Evolutionary conservation across 92 coral and sea anemone species (phyloP).

Genomic region (Palythoa heliodiscus): DNA sequence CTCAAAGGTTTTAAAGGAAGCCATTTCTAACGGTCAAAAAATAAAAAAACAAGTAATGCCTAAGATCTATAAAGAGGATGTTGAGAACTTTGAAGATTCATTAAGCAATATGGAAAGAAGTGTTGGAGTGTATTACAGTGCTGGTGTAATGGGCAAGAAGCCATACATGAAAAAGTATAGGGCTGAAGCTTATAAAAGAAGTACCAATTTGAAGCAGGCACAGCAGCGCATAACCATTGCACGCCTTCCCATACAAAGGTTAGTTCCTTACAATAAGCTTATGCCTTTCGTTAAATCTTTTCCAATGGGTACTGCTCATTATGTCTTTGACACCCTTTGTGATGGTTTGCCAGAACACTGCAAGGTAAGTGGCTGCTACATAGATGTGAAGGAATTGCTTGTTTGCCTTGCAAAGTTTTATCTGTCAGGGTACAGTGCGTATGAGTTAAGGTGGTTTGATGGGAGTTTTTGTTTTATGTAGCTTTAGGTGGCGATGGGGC

Average conservation of each 20-base stretch:
- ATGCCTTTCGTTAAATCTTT: neutral
- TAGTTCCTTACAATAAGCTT: neutral
- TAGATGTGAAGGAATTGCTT: slow-evolving; percentile 44
- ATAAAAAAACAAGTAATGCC: slow-evolving; percentile 21
- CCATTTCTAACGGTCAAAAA: neutral
- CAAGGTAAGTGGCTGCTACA: slow-evolving; percentile 8
- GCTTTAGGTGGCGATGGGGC: neutral
- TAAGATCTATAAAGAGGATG: neutral
- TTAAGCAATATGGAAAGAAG: slow-evolving; percentile 35
- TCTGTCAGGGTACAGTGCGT: slow-evolving; percentile 14
- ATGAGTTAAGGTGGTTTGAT: slow-evolving; percentile 40
- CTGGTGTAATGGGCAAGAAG: slow-evolving; percentile 52
- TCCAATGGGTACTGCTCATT: neutral
- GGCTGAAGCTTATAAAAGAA: slow-evolving; percentile 23
- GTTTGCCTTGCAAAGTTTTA: slow-evolving; percentile 53
- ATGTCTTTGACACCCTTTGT: neutral
- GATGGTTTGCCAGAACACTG: neutral
- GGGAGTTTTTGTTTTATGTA: slow-evolving; percentile 35
- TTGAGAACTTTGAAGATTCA: slow-evolving; percentile 29
- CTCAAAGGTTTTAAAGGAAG: neutral
- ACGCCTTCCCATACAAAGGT: slow-evolving; percentile 2
- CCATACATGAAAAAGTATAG: slow-evolving; percentile 28
- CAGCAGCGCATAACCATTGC: slow-evolving; percentile 35
- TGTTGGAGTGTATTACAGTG: slow-evolving; percentile 43
- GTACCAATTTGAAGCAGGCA: slow-evolving; percentile 11